phyloP scores from a whole-genome alignment of 2,797 vertebrate genomes.

The Pogonophryne albipinna region DNA sequence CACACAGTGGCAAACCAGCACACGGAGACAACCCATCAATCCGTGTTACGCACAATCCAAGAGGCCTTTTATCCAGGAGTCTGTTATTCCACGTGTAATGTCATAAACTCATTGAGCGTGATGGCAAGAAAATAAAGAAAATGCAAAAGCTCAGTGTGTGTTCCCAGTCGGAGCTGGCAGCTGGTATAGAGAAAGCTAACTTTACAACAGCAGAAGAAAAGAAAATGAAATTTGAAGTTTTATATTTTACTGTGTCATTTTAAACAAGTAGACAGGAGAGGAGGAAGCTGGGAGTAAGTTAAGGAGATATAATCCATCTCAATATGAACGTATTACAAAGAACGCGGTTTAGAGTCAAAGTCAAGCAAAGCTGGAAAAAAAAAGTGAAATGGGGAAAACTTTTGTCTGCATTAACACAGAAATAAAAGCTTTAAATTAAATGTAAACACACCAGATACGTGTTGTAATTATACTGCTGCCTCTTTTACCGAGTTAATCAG shows the following conservation, averaged over 20 bases:
- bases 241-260: constrained; percentile 56
- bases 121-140: constrained; percentile 74
- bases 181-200: constrained; percentile 40
- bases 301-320: constrained; percentile 38
- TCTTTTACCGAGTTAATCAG: constrained; percentile 8
- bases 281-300: constrained; percentile 30
- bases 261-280: constrained; percentile 60
- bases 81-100: constrained; percentile 70
- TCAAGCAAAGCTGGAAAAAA: constrained; percentile 9
- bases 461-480: constrained; percentile 4
- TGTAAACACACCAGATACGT: constrained; percentile 18
- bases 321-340: constrained; percentile 35
- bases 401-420: constrained; percentile 18
- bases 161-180: constrained; percentile 68
- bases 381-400: constrained; percentile 1
- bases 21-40: constrained; percentile 79
- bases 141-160: constrained; percentile 75
- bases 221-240: constrained; percentile 58
- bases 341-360: constrained; percentile 11
- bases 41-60: constrained; percentile 71
- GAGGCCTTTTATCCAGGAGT: constrained; percentile 69
- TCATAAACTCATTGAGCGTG: constrained; percentile 72
- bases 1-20: constrained; percentile 67
- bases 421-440: not conserved
- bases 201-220: constrained; percentile 41